Evolutionary conservation across 2,888 invertebrate genomes (phyloP).

Genomic region (Ischnus inquisitorius): DNA sequence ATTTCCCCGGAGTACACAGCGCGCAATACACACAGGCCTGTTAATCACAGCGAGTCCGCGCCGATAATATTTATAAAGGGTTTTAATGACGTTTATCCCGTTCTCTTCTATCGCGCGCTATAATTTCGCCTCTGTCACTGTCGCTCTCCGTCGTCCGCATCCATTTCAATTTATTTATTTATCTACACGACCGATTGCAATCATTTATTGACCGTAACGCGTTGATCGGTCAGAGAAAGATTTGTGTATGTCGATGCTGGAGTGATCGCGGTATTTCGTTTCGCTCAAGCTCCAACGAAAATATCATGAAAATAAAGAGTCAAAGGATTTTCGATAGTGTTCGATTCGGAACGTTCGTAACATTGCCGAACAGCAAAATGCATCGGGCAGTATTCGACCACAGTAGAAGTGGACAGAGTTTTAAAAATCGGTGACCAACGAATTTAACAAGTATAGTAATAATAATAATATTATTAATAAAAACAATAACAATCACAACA

Average conservation of each 20-base stretch:
- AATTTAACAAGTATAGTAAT: too few relatives aligned
- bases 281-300: too few relatives aligned
- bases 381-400: too few relatives aligned
- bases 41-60: constrained; percentile 23
- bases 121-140: constrained; percentile 36
- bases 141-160: constrained; percentile 53
- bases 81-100: constrained; percentile 58
- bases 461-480: too few relatives aligned
- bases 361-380: too few relatives aligned
- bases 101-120: constrained; percentile 1
- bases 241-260: constrained; percentile 43
- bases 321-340: not conserved
- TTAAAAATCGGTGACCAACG: too few relatives aligned
- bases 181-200: constrained; percentile 65
- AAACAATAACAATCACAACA: too few relatives aligned
- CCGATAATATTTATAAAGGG: constrained; percentile 52
- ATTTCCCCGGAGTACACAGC: not conserved
- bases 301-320: not conserved
- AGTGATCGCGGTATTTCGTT: constrained; percentile 4
- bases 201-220: constrained; percentile 67
- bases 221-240: constrained; percentile 69
- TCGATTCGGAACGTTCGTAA: not conserved
- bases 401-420: too few relatives aligned
- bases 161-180: constrained; percentile 62
- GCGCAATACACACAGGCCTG: not conserved